Base-by-base conservation (phyloP, 1,140 invertebrate genomes). In the Meteorus sp. region DNA sequence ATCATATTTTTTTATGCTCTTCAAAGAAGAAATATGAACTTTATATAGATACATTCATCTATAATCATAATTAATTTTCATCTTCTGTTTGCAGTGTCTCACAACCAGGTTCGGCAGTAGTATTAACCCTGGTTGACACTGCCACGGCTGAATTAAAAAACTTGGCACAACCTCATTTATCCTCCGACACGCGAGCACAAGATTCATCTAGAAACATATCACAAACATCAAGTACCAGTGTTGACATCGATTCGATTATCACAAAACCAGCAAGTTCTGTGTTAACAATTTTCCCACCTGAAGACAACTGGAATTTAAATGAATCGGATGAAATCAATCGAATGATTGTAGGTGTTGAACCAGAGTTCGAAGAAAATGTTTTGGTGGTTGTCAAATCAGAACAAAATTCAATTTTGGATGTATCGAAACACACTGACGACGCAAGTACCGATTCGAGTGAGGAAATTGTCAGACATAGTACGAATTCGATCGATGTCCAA, bases 71-170 rank as follows among this genome's bases (percentile, higher is more conserved):
- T 15, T 8, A 43, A 13, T 29, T 55, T 62, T 60, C 45, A 22
- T 54, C 37, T 56, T 69, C 48, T 69, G 66, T 61, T 85, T 83
- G 2, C 78, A 88, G 87, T 68, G 82, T 88, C 72, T 83, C 84
- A 64, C 85, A 86, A 71, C 83, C 83, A 35, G 85, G 83, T 43
- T 84, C 86, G 63, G 81, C 83, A 41, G 83, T 88, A 13, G 79
- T 88, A 20, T 77, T 88, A 60, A 86, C 85, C 6, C 68, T 88
- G 48, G 80, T 84, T 29, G 87, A 88, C 60, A 84, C 83, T 33
- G 83, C 85, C 37, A 83, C 78, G 59, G 80, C 81, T 68, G 83
- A 86, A 75, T 70, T 85, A 66, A 78, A 86, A 71, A 77, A 61
- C 59, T 53, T 79, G 20, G 70, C 74, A 11, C 71, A 78, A 39